Evolutionary conservation across 2,888 invertebrate genomes (phyloP), one percentile per base, ranked within the genome.

Genomic region (Platynereis dumerilii): DNA sequence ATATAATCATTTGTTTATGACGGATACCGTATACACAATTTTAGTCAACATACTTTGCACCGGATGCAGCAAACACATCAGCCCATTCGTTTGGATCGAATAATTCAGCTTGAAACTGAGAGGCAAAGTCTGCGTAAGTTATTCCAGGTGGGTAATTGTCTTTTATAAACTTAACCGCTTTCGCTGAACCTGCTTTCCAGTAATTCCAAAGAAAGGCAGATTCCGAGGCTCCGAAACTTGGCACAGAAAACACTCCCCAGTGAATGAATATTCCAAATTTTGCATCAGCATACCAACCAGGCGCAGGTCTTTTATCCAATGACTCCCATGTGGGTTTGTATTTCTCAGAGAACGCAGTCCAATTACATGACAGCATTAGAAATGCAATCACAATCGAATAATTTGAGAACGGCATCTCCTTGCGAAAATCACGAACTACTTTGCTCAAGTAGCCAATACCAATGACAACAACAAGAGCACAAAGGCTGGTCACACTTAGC

Each of bases 211-310:
- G 81, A 82, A 80, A 82, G 0, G 48, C 48, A 22, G 20, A 20
- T n/a, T 22, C 48, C 7, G n/a, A 22, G 22, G 48, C 48, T 0
- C 90, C 89, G 83, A 90, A 92, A 79, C 92, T 91, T 0, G 94
- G 96, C 15, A 96, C 96, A 0, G 93, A 90, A 79, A 91, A 96
- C 0, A 96, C 92, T 0, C 96, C 96, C 93, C 94, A 96, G 79
- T 96, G 96, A 48, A 96, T 85, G 78, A 96, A 96, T 74, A 96
- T 94, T 1, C 96, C 96, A 70, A 94, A 86, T 86, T 96, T 96
- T 0, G 91, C 92, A 61, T 91, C 87, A 79, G 96, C 95, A 80
- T 92, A 96, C 96, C 96, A 96, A 1, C 80, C 69, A 0, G 96
- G 96, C 63, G 96, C 80, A 0, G 92, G 92, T 60, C 96, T 87